Conservation (phyloP, 2,888 invertebrate species). For the Urechis unicinctus region DNA sequence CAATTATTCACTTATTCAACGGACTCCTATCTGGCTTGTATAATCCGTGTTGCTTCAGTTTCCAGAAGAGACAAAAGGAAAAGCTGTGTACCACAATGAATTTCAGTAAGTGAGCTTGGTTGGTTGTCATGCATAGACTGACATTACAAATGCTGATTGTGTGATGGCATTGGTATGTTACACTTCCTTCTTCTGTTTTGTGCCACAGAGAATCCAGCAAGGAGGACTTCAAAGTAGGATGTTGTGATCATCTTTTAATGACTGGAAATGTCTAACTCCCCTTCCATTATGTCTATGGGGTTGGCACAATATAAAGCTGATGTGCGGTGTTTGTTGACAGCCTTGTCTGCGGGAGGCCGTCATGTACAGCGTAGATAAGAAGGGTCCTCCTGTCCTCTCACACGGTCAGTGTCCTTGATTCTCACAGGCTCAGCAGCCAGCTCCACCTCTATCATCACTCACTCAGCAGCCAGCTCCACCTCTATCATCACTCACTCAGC, state of each 20-base stretch:
- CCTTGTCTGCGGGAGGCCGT: constrained; percentile 43
- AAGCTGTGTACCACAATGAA: constrained; percentile 41
- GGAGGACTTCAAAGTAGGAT: constrained; percentile 37
- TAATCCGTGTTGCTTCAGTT: no score
- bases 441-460: no score
- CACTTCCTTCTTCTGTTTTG: constrained; percentile 14
- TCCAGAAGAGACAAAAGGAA: constrained; percentile 48
- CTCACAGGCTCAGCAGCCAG: no score
- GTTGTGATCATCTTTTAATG: no score
- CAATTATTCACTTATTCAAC: background rate
- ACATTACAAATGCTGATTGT: no score
- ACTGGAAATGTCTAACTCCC: no score
- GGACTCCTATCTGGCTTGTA: no score
- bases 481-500: no score
- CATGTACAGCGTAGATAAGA: constrained; percentile 54
- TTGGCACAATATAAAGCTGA: background rate
- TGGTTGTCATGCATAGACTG: no score
- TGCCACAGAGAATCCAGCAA: constrained; percentile 36
- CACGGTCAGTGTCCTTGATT: no score
- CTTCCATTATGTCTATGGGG: background rate
- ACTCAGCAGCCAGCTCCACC: no score
- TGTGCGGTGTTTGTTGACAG: constrained; percentile 15
- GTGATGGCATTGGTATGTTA: background rate
- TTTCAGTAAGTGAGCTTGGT: constrained; percentile 25
- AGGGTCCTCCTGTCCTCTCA: background rate